A percentile compares a stretch with the other conserved stretches of the same genome.
These are phyloP conservation scores for Rhombomys opimus DNA, from an alignment of 2,113 vertebrate species.

Conservation along the genomic window DNA sequence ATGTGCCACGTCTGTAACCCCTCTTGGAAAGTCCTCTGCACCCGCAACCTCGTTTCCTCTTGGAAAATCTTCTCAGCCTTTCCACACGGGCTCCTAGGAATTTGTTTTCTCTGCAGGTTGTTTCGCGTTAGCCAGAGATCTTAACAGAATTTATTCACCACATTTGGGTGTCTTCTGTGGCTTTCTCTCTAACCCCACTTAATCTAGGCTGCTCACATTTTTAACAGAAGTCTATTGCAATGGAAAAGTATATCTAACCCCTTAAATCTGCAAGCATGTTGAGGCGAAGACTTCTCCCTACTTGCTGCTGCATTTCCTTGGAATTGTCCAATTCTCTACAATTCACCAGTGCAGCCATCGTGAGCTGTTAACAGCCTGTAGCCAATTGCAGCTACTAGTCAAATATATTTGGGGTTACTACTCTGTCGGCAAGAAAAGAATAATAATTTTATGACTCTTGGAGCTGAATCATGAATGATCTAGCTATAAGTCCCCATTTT, in stretches of 20 bases:
- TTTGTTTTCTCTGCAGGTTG: background rate
- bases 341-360: background rate
- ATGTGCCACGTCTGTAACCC: background rate
- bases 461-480: background rate
- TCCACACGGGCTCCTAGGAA: background rate
- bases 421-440: conserved; percentile 15
- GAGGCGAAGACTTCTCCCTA: background rate
- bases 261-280: background rate
- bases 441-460: background rate
- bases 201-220: background rate
- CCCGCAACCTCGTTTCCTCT: background rate
- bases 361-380: background rate
- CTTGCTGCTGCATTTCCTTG: background rate
- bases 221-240: background rate
- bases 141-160: background rate
- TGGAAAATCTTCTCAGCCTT: background rate
- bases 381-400: background rate
- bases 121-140: background rate
- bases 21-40: background rate
- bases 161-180: background rate
- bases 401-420: background rate
- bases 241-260: background rate
- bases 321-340: background rate
- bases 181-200: background rate
- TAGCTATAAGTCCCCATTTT: background rate